These are phyloP conservation scores for Danionella dracula DNA, from an alignment of 2,797 vertebrate genomes.

Conservation along the genomic window DNA sequence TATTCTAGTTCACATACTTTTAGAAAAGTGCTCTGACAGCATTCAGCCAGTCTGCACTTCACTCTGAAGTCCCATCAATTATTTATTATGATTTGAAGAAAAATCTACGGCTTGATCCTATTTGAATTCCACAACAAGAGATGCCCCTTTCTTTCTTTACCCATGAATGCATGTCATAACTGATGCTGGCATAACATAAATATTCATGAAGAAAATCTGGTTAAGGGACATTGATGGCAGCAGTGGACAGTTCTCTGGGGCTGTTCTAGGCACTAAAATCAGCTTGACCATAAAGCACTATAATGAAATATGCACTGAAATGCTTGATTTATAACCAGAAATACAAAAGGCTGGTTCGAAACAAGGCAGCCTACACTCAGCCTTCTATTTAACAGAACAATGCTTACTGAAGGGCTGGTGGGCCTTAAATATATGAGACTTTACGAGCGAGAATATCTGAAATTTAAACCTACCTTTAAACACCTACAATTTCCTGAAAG, in stretches of 20 bases:
- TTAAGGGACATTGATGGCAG: neutral
- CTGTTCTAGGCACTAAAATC: constrained; percentile 20
- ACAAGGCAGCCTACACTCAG: no score
- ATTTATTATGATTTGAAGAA: constrained; percentile 43
- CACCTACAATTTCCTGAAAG: no score
- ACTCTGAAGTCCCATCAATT: constrained; percentile 49
- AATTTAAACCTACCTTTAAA: neutral
- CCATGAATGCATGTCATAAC: constrained; percentile 28
- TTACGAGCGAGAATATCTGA: neutral
- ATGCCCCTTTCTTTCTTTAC: constrained; percentile 13
- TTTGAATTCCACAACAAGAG: constrained; percentile 8
- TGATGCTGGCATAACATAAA: constrained; percentile 21
- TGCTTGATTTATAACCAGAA: neutral
- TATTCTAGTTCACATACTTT: neutral
- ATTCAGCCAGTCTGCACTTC: constrained; percentile 34
- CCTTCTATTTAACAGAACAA: neutral
- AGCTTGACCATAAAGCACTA: constrained; percentile 1
- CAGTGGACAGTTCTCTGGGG: neutral
- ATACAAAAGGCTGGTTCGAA: neutral
- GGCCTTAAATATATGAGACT: constrained; percentile 5
- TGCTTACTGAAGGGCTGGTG: neutral
- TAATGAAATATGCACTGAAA: constrained; percentile 2
- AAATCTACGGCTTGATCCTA: constrained; percentile 39
- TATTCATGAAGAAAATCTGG: constrained; percentile 25
- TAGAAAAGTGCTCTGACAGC: constrained; percentile 4